Evolutionary conservation across 2,797 vertebrate genomes (phyloP).

Genomic region (Propithecus deckenii): DNA sequence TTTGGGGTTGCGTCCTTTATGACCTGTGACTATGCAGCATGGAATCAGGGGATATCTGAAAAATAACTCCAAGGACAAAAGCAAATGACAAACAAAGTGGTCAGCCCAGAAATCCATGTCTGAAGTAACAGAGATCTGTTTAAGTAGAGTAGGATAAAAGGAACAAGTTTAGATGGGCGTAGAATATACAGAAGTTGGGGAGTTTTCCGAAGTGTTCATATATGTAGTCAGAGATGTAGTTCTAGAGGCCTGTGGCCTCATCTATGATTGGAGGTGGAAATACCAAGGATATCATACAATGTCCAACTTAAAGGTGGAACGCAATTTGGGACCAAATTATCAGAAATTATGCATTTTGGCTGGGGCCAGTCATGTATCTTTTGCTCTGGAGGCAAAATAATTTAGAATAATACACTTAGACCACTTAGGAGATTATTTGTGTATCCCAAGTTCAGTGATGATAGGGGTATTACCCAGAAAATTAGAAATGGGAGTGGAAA

Average conservation of each 20-base stretch:
- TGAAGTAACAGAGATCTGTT: neutral
- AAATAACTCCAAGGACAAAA: neutral
- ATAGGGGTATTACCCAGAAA: neutral
- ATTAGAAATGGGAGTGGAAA: neutral
- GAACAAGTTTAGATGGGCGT: neutral
- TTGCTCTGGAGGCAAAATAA: neutral
- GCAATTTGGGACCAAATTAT: neutral
- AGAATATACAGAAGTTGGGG: neutral
- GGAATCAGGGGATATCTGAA: neutral
- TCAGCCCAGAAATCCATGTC: neutral
- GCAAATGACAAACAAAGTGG: neutral
- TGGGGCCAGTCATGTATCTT: neutral
- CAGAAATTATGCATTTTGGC: neutral
- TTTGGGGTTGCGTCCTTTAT: neutral
- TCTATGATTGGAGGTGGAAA: neutral
- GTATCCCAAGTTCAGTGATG: neutral
- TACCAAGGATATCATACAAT: neutral
- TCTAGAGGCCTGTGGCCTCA: neutral
- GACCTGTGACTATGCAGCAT: neutral
- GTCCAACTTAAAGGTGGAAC: neutral
- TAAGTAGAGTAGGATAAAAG: neutral
- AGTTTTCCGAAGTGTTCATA: neutral
- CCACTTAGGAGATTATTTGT: neutral
- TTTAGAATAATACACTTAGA: neutral
- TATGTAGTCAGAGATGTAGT: neutral